These are phyloP conservation scores for Ypsolopha sequella DNA, from an alignment of 2,888 invertebrate genomes.

Conservation along the genomic window DNA sequence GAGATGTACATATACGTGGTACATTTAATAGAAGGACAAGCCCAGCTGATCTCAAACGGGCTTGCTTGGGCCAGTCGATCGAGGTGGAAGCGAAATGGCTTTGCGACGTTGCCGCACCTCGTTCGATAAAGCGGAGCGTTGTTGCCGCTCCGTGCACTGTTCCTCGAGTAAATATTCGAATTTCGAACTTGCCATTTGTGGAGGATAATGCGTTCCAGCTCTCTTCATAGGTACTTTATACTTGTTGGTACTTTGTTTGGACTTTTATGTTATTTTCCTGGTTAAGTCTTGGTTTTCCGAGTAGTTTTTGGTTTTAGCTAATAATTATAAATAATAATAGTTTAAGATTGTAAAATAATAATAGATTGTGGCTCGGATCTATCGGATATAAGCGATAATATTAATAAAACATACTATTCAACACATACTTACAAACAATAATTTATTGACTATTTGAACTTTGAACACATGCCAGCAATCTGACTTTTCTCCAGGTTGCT, in stretches of 20 bases:
- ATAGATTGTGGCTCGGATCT: too few species aligned
- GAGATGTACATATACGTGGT: not conserved
- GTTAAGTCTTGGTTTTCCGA: too few species aligned
- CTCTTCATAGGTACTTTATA: not conserved
- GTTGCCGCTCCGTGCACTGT: slow-evolving; percentile 22
- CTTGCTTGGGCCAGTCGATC: slow-evolving; percentile 1
- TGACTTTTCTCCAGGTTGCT: too few species aligned
- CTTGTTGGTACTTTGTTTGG: not conserved
- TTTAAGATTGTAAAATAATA: too few species aligned
- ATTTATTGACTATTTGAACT: too few species aligned
- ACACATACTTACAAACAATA: too few species aligned
- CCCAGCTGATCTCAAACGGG: slow-evolving; percentile 20
- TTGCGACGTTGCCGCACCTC: slow-evolving; percentile 33
- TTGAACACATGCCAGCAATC: too few species aligned
- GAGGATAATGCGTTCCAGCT: not conserved
- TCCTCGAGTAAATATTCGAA: slow-evolving; percentile 35
- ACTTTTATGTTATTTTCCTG: too few species aligned
- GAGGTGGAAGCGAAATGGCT: not conserved
- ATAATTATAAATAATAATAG: too few species aligned
- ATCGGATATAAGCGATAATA: too few species aligned
- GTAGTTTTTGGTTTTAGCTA: too few species aligned
- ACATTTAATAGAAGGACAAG: not conserved
- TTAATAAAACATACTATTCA: too few species aligned
- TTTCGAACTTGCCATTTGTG: slow-evolving; percentile 28
- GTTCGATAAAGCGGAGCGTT: slow-evolving; percentile 8